phyloP scores from a whole-genome alignment of 2,888 invertebrate genomes.

The Catocala nupta region DNA sequence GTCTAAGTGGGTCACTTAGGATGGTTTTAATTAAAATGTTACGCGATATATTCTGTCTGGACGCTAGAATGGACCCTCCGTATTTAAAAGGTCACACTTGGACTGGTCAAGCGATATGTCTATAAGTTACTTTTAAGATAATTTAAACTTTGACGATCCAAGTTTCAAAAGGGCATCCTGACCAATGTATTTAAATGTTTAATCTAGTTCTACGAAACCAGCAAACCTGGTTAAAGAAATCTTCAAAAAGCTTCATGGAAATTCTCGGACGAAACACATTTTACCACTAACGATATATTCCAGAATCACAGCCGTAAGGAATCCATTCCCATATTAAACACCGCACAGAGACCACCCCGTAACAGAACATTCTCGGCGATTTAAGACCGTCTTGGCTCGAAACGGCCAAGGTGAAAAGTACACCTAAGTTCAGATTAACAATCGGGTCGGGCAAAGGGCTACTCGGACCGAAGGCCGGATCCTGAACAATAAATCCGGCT shows the following conservation, averaged over 20 bases:
- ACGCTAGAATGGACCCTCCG: slow-evolving; percentile 26
- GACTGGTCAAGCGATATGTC: slow-evolving; percentile 15
- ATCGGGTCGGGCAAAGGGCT: slow-evolving; percentile 70
- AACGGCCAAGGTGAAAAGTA: slow-evolving; percentile 78
- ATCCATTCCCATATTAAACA: slow-evolving; percentile 30
- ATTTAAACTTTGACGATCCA: slow-evolving; percentile 11
- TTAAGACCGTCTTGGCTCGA: slow-evolving; percentile 65
- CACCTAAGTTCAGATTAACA: slow-evolving; percentile 83
- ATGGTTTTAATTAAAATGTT: slow-evolving; percentile 56
- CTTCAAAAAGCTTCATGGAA: not conserved
- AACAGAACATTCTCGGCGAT: slow-evolving; percentile 62
- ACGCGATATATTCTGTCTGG: slow-evolving; percentile 45
- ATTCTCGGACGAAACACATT: slow-evolving; percentile 12
- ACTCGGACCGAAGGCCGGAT: slow-evolving; percentile 63
- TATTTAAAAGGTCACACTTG: slow-evolving; percentile 20
- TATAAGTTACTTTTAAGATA: slow-evolving; percentile 15
- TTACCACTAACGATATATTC: slow-evolving; percentile 15
- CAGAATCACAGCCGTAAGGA: slow-evolving; percentile 26
- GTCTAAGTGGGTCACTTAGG: slow-evolving; percentile 51
- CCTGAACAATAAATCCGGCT: slow-evolving; percentile 63
- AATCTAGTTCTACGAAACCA: too few species aligned
- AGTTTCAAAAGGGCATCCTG: not conserved
- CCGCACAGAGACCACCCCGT: slow-evolving; percentile 56
- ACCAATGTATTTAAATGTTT: not conserved
- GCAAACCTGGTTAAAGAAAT: not conserved